Evolutionary conservation across 2,888 invertebrate species (phyloP).

Genomic region (Drosophila tanythrix): DNA sequence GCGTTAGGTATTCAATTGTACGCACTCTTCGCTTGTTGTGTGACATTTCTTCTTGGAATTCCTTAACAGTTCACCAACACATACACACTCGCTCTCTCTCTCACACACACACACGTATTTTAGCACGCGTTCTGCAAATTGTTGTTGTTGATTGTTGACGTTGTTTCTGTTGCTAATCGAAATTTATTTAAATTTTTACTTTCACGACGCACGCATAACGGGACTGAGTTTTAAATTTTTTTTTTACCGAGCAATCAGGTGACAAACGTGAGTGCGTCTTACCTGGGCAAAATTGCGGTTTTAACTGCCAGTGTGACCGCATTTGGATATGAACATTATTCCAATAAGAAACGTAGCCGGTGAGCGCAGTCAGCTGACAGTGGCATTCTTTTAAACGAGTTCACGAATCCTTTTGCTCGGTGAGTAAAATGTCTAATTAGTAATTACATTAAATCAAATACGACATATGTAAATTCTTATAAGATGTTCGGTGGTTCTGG

Average conservation of each 20-base stretch:
- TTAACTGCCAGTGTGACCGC: slow-evolving; percentile 48
- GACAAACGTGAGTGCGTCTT: slow-evolving; percentile 53
- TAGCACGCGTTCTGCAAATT: slow-evolving; percentile 29
- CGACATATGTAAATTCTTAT: neutral
- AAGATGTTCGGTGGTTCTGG: neutral
- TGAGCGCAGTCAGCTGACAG: slow-evolving; percentile 32
- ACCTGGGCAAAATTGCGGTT: slow-evolving; percentile 58
- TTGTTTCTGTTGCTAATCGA: slow-evolving; percentile 56
- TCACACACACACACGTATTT: slow-evolving; percentile 10
- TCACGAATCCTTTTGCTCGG: neutral
- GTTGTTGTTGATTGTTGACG: slow-evolving; percentile 19
- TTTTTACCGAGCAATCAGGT: slow-evolving; percentile 53
- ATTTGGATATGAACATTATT: slow-evolving; percentile 5
- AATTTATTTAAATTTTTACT: slow-evolving; percentile 70
- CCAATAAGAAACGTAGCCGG: slow-evolving; percentile 36
- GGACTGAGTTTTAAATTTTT: slow-evolving; percentile 21
- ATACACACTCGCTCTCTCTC: slow-evolving; percentile 9
- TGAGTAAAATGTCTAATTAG: neutral
- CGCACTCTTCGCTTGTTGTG: slow-evolving; percentile 69
- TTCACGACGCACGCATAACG: slow-evolving; percentile 62
- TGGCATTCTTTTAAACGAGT: neutral
- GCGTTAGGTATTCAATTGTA: slow-evolving; percentile 70
- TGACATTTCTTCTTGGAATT: slow-evolving; percentile 74
- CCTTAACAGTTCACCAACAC: slow-evolving; percentile 25
- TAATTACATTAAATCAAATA: neutral